Percentiles rank a stretch among this genome's conserved stretches.
phyloP scores from a whole-genome alignment of 2,888 invertebrate genomes.

The Andrena camellia region DNA sequence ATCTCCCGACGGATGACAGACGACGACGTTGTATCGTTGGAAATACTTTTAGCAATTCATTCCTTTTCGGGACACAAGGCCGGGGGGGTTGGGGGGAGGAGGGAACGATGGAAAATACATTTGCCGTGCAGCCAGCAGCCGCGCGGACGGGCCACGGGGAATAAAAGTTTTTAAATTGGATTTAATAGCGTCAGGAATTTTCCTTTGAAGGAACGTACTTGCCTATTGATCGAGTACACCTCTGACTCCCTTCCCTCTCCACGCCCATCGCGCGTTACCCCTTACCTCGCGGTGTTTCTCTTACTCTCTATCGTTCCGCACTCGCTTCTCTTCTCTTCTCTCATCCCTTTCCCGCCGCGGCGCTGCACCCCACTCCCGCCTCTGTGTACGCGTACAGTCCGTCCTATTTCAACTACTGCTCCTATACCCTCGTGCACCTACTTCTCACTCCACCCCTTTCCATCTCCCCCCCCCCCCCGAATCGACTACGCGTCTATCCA shows the following conservation, averaged over 20 bases:
- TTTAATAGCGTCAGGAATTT: conserved; percentile 84
- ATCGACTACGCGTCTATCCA: conserved; percentile 61
- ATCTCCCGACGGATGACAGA: conserved; percentile 64
- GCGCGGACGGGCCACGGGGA: conserved; percentile 50
- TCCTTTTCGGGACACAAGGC: conserved; percentile 56
- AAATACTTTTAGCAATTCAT: conserved; percentile 82
- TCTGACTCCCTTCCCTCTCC: conserved; percentile 47
- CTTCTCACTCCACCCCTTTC: conserved; percentile 24
- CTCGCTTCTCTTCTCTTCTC: conserved; percentile 32
- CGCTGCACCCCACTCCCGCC: conserved; percentile 10
- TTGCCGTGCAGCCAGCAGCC: conserved; percentile 65
- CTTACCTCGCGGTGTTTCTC: conserved; percentile 58
- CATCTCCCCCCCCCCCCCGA: conserved; percentile 35
- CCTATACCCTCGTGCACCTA: neutral
- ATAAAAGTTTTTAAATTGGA: conserved; percentile 84
- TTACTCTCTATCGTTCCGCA: conserved; percentile 39
- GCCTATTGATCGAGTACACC: conserved; percentile 79
- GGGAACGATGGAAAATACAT: conserved; percentile 78
- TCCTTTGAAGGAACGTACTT: conserved; percentile 82
- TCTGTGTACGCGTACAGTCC: conserved; percentile 38
- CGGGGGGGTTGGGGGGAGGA: neutral
- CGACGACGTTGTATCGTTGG: conserved; percentile 76
- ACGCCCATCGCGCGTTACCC: conserved; percentile 49
- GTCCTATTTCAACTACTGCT: conserved; percentile 42
- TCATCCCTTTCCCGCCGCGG: conserved; percentile 37